Evolutionary conservation across 2,113 vertebrate species (phyloP).

Genomic region (Megaleporinus macrocephalus): DNA sequence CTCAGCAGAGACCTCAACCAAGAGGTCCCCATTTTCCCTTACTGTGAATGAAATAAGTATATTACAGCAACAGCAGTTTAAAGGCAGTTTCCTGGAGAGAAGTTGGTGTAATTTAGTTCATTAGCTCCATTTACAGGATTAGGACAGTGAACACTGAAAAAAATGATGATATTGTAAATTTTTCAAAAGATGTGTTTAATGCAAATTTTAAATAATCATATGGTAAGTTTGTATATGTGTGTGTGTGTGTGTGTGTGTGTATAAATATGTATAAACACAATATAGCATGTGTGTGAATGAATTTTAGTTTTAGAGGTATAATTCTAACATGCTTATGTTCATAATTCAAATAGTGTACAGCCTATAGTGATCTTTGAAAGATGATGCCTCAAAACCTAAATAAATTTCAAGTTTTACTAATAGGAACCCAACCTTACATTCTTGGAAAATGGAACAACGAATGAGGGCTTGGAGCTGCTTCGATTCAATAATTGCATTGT

Average conservation of each 20-base stretch:
- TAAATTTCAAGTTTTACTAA: slow-evolving; percentile 58
- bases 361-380: slow-evolving; percentile 55
- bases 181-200: not conserved
- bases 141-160: not conserved
- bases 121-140: slow-evolving; percentile 38
- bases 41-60: slow-evolving; percentile 26
- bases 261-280: no score
- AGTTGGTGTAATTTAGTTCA: slow-evolving; percentile 20
- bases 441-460: slow-evolving; percentile 54
- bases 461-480: slow-evolving; percentile 39
- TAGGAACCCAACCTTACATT: slow-evolving; percentile 23
- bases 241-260: no score
- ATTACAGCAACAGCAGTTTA: slow-evolving; percentile 10
- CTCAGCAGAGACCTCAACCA: slow-evolving; percentile 5
- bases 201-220: no score
- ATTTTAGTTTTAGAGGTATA: slow-evolving; percentile 11
- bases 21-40: not conserved
- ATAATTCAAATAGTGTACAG: slow-evolving; percentile 70
- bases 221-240: no score
- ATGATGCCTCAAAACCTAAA: slow-evolving; percentile 64
- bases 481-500: slow-evolving; percentile 53
- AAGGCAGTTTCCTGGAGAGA: slow-evolving; percentile 7
- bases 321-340: slow-evolving; percentile 60
- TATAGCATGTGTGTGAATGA: slow-evolving; percentile 6
- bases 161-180: not conserved